Base-by-base conservation (phyloP, 1,140 invertebrate genomes). In the Nylanderia fulva region DNA sequence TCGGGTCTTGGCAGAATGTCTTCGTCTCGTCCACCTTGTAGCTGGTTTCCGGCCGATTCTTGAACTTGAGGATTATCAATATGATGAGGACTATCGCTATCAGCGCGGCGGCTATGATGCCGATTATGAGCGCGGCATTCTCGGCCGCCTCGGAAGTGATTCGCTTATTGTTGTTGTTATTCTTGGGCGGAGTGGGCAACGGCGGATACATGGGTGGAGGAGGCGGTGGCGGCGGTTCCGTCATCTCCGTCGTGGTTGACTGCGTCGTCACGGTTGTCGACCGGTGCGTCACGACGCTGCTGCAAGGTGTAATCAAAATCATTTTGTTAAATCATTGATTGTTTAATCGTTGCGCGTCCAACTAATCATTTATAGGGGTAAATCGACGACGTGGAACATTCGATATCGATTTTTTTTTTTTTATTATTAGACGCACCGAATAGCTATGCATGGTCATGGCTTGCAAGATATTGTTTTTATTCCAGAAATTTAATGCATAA, bases 11-110 rank as follows among this genome's bases (percentile, higher is more conserved):
- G 2, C 96, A 95, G 90, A 96, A 97, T 27, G 95, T 96, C 92
- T 97, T 97, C 86, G 96, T 97, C 91, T 98, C 98, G 88, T 99
- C 98, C 48, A 99, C 97, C 93, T 99, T 99, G 93, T 98, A 99
- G 21, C 97, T 97, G 15, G 97, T 96, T 92, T 98, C 98, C 18
- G 98, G 96, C 61, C 98, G 96, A 88, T 97, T 97, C 94, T 98
- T 98, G 94, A 98, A 98, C 93, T 98, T 98, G 86, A 99, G 96
- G 77, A 99, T 97, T 66, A 99, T 96, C 45, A 99, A 96, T 24
- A 98, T 97, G 74, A 99, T 97, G 45, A 99, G 96, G 15, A 99
- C 97, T 82, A 99, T 97, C 33, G 98, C 98, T 90, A 99, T 98
- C 58, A 99, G 95, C 8, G 98, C 97, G 29, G 98, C 98, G 0